phyloP scores from a whole-genome alignment of 2,797 vertebrate species.

The Rhadinocentrus ornatus region DNA sequence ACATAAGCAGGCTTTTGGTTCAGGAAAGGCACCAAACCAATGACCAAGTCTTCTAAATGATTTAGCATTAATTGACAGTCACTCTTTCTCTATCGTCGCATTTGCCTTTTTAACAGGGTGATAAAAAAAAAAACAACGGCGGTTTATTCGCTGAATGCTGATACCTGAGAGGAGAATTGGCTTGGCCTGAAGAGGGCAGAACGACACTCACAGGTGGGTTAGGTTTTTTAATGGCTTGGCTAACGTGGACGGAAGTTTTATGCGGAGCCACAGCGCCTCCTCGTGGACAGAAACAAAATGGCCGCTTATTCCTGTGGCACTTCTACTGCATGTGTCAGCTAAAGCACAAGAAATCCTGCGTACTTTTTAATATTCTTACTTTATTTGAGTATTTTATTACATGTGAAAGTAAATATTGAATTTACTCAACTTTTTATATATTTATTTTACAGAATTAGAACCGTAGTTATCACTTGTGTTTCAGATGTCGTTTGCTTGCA shows the following conservation, averaged over 20 bases:
- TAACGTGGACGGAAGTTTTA: background rate
- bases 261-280: constrained; percentile 75
- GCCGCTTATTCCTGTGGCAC: background rate
- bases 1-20: constrained; percentile 32
- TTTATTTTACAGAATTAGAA: too few relatives aligned
- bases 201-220: constrained; percentile 27
- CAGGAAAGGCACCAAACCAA: constrained; percentile 9
- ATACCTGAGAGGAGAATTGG: constrained; percentile 23
- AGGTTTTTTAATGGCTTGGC: too few relatives aligned
- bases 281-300: constrained; percentile 50
- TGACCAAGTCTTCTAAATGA: constrained; percentile 47
- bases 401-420: too few relatives aligned
- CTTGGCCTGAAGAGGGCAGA: constrained; percentile 7
- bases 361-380: background rate
- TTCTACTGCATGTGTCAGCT: background rate
- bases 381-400: too few relatives aligned
- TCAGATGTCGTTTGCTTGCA: too few relatives aligned
- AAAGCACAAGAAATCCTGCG: background rate
- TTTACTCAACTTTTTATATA: too few relatives aligned
- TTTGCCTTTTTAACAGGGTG: constrained; percentile 53
- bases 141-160: constrained; percentile 36
- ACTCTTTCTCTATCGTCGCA: constrained; percentile 56
- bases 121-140: constrained; percentile 8
- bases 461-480: too few relatives aligned
- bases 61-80: constrained; percentile 65